Evolutionary conservation across 2,113 vertebrate species (phyloP).

Genomic region (Nicator chloris): DNA sequence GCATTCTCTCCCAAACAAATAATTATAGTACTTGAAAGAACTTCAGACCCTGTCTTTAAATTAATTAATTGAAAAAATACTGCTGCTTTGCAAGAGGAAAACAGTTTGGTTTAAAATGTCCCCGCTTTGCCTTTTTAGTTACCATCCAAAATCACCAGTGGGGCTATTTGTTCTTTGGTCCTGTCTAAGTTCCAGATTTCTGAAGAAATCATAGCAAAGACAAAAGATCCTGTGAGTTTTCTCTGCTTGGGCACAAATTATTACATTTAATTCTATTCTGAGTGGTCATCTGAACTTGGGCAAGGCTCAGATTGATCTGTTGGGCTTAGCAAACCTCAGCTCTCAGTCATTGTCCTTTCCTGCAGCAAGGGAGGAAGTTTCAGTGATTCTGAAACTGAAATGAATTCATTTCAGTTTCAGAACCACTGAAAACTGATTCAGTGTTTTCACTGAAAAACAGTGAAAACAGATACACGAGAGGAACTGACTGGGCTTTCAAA

Average conservation of each 20-base stretch:
- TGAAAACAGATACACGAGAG: neutral
- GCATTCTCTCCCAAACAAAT: neutral
- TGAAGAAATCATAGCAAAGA: neutral
- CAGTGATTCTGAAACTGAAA: too few relatives aligned
- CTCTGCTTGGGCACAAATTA: neutral
- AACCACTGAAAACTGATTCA: too few relatives aligned
- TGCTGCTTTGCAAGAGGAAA: neutral
- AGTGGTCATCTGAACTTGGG: neutral
- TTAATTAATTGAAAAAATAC: neutral
- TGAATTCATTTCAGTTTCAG: too few relatives aligned
- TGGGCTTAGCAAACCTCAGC: neutral
- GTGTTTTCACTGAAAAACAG: too few relatives aligned
- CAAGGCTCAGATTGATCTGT: neutral
- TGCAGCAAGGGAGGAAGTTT: neutral
- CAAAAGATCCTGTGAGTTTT: neutral
- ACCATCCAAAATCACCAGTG: neutral
- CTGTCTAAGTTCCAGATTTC: neutral
- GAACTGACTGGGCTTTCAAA: neutral
- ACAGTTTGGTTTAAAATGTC: neutral
- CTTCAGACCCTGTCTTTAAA: neutral
- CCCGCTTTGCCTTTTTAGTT: neutral
- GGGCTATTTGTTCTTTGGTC: neutral
- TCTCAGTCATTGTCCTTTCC: neutral
- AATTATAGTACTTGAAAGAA: neutral
- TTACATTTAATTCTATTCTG: neutral